These are phyloP conservation scores for Rhodophaea formosa DNA, from an alignment of 2,888 invertebrate species.

Conservation along the genomic window DNA sequence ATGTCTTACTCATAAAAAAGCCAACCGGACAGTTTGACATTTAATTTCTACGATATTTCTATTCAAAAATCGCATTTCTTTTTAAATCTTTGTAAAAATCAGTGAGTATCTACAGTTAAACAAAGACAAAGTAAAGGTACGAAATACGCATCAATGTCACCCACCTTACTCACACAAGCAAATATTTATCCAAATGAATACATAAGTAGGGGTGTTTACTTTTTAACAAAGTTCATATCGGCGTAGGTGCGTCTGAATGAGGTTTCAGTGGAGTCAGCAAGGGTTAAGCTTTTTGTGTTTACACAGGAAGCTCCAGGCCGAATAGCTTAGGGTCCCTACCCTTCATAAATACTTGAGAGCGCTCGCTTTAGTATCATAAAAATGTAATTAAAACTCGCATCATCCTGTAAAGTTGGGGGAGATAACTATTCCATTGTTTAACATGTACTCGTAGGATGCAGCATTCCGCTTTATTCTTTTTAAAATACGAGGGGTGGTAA, in stretches of 20 bases:
- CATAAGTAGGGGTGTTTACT: slow-evolving; percentile 11
- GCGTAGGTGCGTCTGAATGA: slow-evolving; percentile 31
- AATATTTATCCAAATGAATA: slow-evolving; percentile 14
- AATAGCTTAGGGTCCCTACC: slow-evolving; percentile 54
- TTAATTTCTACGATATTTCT: too few relatives aligned
- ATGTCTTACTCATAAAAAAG: too few relatives aligned
- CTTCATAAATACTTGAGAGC: slow-evolving; percentile 68
- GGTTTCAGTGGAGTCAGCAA: slow-evolving; percentile 48
- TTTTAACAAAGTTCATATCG: slow-evolving; percentile 10
- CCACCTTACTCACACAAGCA: not conserved
- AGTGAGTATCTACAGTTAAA: not conserved
- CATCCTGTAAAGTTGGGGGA: slow-evolving; percentile 52
- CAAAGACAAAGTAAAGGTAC: not conserved
- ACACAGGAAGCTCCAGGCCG: slow-evolving; percentile 59
- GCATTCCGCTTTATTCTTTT: slow-evolving; percentile 33
- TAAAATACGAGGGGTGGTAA: slow-evolving; percentile 25
- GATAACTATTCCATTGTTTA: slow-evolving; percentile 65
- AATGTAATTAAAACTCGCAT: slow-evolving; percentile 77
- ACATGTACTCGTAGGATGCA: slow-evolving; percentile 40
- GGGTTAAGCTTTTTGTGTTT: slow-evolving; percentile 64
- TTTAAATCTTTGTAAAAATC: too few relatives aligned
- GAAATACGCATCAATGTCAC: not conserved
- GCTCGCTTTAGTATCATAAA: slow-evolving; percentile 70
- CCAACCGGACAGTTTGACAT: too few relatives aligned
- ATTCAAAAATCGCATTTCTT: too few relatives aligned